Conservation (phyloP, 2,888 invertebrate species). For the Tribolium freemani region DNA sequence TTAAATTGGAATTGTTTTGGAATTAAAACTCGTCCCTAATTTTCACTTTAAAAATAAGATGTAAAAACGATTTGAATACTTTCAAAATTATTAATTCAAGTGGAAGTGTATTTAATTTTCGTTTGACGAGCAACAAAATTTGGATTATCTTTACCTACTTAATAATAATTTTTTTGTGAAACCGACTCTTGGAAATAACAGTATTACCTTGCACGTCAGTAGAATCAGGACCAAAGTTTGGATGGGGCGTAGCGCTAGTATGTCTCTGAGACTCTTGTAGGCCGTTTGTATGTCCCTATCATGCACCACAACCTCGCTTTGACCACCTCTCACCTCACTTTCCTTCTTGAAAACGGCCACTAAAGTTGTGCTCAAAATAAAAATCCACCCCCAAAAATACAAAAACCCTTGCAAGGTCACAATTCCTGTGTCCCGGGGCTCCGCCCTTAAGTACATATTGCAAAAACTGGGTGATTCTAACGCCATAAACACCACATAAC, state of each 20-base stretch:
- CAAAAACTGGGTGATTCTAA: conserved; percentile 97
- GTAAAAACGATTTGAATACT: too few relatives aligned
- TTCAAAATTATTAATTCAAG: too few relatives aligned
- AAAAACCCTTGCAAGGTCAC: conserved; percentile 80
- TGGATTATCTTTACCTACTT: too few relatives aligned
- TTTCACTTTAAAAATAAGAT: too few relatives aligned
- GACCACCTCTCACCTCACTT: conserved; percentile 68
- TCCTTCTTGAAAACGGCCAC: conserved; percentile 92
- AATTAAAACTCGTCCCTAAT: too few relatives aligned
- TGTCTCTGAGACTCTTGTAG: conserved; percentile 86
- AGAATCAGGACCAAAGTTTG: conserved; percentile 83
- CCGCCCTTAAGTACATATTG: conserved; percentile 88
- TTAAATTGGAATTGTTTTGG: too few relatives aligned
- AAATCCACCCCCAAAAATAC: conserved; percentile 95
- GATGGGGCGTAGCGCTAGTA: conserved; percentile 87
- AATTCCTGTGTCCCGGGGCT: conserved; percentile 73
- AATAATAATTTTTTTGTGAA: too few relatives aligned
- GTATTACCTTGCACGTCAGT: conserved; percentile 88
- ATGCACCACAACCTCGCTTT: conserved; percentile 65
- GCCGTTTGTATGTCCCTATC: conserved; percentile 76
- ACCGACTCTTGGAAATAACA: conserved; percentile 5
- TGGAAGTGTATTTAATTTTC: too few relatives aligned
- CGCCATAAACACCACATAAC: conserved; percentile 96
- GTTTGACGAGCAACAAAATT: too few relatives aligned
- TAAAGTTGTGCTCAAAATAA: conserved; percentile 90